A percentile compares a stretch with the other conserved stretches of the same genome.
phyloP scores from a whole-genome alignment of 2,888 invertebrate genomes.

The Harpalus rubripes region DNA sequence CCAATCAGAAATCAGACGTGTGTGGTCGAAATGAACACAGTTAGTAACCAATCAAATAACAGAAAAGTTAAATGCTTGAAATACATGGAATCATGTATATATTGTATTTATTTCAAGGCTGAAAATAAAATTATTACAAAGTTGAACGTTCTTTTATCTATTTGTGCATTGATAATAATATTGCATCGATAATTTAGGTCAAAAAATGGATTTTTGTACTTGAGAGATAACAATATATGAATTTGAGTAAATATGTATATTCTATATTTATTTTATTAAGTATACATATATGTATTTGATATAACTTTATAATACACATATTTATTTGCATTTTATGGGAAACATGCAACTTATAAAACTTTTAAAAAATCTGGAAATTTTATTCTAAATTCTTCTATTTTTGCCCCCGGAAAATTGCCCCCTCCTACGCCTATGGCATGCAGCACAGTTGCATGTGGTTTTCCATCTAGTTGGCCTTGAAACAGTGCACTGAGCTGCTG shows the following conservation, averaged over 20 bases:
- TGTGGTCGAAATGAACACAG: too few species aligned
- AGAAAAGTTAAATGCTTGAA: too few species aligned
- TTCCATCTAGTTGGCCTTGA: neutral
- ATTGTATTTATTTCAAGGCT: neutral
- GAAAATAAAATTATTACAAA: neutral
- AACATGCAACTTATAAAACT: too few species aligned
- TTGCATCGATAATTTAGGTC: neutral
- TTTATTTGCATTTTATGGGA: neutral
- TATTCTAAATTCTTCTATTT: too few species aligned
- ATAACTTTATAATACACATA: neutral
- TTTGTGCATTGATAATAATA: neutral
- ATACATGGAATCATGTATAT: too few species aligned
- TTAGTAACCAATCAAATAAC: too few species aligned
- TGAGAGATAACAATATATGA: neutral
- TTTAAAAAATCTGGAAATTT: too few species aligned
- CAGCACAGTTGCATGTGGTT: neutral
- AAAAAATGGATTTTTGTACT: constrained; percentile 7
- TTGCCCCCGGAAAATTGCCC: too few species aligned
- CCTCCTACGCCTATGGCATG: neutral
- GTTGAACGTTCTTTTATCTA: neutral
- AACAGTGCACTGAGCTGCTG: constrained; percentile 12
- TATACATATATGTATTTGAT: neutral
- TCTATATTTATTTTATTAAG: neutral
- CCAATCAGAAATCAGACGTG: too few species aligned
- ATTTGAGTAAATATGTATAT: neutral